These are phyloP conservation scores for Onychomys torridus DNA, from an alignment of 2,797 vertebrate genomes.

Conservation along the genomic window DNA sequence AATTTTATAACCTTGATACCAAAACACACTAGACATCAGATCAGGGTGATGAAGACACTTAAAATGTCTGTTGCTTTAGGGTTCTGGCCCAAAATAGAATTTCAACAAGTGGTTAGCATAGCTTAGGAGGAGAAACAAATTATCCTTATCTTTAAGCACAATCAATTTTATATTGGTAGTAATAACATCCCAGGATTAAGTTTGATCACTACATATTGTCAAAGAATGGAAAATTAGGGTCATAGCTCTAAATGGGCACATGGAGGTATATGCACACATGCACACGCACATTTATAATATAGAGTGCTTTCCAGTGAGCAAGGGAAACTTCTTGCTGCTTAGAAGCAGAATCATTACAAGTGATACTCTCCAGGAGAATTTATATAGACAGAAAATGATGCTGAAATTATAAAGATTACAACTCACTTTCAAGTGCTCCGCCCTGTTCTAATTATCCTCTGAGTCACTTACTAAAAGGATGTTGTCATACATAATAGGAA, in stretches of 20 bases:
- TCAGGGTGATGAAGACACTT: background rate
- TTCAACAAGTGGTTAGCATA: background rate
- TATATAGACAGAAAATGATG: background rate
- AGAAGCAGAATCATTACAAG: background rate
- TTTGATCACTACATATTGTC: background rate
- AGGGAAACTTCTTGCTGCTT: constrained; percentile 11
- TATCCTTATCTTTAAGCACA: constrained; percentile 10
- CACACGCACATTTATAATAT: background rate
- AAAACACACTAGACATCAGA: background rate
- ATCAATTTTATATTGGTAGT: constrained; percentile 13
- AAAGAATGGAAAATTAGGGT: constrained; percentile 11
- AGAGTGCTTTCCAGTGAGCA: background rate
- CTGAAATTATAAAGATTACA: constrained; percentile 1
- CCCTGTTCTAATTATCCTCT: background rate
- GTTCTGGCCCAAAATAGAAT: constrained; percentile 33
- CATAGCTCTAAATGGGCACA: background rate
- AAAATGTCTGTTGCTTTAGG: constrained; percentile 16
- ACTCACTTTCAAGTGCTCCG: background rate
- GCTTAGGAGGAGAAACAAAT: constrained; percentile 29
- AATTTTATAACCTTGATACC: constrained; percentile 33
- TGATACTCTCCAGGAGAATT: background rate
- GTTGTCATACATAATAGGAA: background rate
- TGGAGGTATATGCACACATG: background rate
- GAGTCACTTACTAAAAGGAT: constrained; percentile 21
- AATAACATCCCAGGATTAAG: background rate